Percentiles rank a stretch among this genome's conserved stretches.
Evolutionary conservation across 2,797 vertebrate species (phyloP).

Genomic region (Todus mexicanus): DNA sequence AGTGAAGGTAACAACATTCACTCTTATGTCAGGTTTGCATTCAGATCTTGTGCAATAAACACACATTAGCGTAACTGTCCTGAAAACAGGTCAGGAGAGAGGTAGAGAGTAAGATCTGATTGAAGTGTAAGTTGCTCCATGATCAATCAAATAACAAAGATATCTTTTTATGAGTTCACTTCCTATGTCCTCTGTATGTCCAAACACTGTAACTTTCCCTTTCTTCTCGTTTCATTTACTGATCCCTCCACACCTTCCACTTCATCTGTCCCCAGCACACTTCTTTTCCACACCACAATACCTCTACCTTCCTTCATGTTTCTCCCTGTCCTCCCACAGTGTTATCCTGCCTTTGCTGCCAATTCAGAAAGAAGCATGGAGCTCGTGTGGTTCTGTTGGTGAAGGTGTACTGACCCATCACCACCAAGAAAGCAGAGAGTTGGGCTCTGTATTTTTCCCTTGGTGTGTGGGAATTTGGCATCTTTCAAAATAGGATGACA

Average conservation of each 20-base stretch:
- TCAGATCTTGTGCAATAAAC: background rate
- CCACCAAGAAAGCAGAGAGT: background rate
- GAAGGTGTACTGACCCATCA: background rate
- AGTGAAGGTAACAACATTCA: background rate
- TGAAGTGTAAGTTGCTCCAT: background rate
- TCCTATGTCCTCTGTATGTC: background rate
- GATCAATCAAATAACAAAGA: background rate
- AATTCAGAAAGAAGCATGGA: background rate
- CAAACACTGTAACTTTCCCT: background rate
- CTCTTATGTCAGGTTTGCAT: background rate
- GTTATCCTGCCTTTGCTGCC: background rate
- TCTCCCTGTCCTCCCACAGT: fast-evolving
- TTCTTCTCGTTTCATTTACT: background rate
- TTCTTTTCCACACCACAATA: background rate
- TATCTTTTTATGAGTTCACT: background rate
- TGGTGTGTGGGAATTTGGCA: background rate
- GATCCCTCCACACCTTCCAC: background rate
- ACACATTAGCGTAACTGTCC: background rate
- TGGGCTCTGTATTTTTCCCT: background rate
- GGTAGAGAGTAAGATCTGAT: background rate
- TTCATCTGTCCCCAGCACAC: background rate
- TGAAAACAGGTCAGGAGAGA: background rate
- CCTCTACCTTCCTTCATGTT: background rate
- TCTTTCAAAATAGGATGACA: background rate
- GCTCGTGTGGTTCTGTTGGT: fast-evolving